Conservation (phyloP, 2,888 invertebrate species). For the Cynaeus angustus region DNA sequence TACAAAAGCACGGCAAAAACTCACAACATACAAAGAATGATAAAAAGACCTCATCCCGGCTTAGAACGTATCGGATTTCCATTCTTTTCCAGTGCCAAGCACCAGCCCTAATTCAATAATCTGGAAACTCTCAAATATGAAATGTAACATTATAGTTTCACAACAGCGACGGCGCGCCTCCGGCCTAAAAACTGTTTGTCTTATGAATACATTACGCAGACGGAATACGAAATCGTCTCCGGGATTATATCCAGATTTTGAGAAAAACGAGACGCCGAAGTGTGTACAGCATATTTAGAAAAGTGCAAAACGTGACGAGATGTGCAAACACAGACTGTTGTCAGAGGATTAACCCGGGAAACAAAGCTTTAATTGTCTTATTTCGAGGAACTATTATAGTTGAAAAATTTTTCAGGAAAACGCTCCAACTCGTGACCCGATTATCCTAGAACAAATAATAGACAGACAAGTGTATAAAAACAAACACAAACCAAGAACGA, state of each 20-base stretch:
- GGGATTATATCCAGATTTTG: conserved; percentile 34
- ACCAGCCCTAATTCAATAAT: conserved; percentile 40
- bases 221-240: conserved; percentile 44
- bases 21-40: not conserved
- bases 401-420: not conserved
- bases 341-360: not conserved
- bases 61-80: conserved; percentile 29
- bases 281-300: too few species aligned
- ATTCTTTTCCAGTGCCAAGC: conserved; percentile 21
- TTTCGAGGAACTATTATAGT: not conserved
- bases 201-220: conserved; percentile 43
- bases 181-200: conserved; percentile 45
- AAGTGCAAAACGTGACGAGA: too few species aligned
- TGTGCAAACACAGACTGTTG: too few species aligned
- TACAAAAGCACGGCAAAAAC: conserved; percentile 18
- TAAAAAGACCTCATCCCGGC: conserved; percentile 9
- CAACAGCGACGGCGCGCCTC: conserved; percentile 41
- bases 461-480: conserved; percentile 19
- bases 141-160: conserved; percentile 44
- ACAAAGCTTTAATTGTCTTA: conserved; percentile 1
- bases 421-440: conserved; percentile 8
- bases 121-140: conserved; percentile 44
- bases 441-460: conserved; percentile 16
- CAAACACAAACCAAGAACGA: conserved; percentile 16
- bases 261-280: conserved; percentile 32